Evolutionary conservation across 2,888 invertebrate species (phyloP), one percentile per base, ranked within the genome.

Genomic region (Camponotus fellah): DNA sequence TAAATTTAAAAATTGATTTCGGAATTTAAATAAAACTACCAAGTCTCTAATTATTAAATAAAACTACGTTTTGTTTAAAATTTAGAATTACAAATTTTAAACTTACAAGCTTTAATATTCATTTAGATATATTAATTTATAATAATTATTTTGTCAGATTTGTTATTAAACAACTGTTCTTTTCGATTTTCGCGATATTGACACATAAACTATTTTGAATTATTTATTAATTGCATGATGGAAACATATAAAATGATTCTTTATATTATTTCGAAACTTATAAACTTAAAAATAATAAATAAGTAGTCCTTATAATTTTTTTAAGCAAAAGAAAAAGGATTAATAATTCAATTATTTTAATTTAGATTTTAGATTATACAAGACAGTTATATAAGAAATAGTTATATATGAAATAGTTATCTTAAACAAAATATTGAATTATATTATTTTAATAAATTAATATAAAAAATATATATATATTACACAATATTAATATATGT

Each of bases 21-120:
- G 34, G 40, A 56, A 68, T 49, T 53, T 40, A 56, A 77, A 77
- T 66, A 40, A 56, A 77, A 66, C n/a, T 37, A 56, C 34, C 26
- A 26, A 26, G 26, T 26, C 26, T 26, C 26, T 26, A 26, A 26
- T 26, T 26, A 26, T 53, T 40, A 56, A 77, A 77, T 66, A 40
- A 56, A 77, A 66, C n/a, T 37, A 56, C 34, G 5, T 68, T 66
- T 56, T 53, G 17, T 46, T 40, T 10, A 46, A 49, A 71, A 26
- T 21, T 60, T 3, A 0, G 34, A 2, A 12, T 46, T 46, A 10
- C 12, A 56, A 46, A 71, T 46, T 71, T 79, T 60, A 49, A 5
- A 69, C 46, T 79, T n/a, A 6, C 0, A 21, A 34, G 10, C 60
- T 69, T 58, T n/a, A 58, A 58, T 79, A 58, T 69, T 43, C 4